These are phyloP conservation scores for Muntiacus muntjak DNA, from an alignment of 2,113 vertebrate species.

Conservation along the genomic window DNA sequence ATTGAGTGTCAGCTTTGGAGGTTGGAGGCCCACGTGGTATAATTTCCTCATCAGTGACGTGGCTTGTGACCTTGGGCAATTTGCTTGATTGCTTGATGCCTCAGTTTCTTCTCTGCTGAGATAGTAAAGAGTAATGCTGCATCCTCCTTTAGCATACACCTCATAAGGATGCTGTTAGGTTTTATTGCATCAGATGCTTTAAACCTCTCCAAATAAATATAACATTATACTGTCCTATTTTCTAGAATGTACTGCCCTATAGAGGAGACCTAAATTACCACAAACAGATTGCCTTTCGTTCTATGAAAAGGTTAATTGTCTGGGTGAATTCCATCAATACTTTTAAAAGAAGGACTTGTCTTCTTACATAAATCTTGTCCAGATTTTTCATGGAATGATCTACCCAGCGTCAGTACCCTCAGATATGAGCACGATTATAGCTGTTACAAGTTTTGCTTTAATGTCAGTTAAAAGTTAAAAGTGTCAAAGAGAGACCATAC, in stretches of 20 bases:
- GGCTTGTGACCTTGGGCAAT: conserved; percentile 30
- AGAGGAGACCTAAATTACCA: background rate
- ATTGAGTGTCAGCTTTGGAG: background rate
- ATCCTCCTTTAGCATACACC: background rate
- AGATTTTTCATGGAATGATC: background rate
- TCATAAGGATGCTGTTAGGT: background rate
- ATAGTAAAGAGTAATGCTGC: background rate
- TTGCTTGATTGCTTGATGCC: background rate
- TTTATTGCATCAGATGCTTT: background rate
- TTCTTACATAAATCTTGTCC: conserved; percentile 20
- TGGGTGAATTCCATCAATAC: background rate
- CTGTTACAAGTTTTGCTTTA: conserved; percentile 10
- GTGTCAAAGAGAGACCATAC: background rate
- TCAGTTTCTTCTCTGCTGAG: background rate
- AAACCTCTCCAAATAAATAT: background rate
- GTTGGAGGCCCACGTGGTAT: background rate
- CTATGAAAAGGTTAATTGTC: background rate
- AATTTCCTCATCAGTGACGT: background rate
- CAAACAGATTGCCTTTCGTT: background rate
- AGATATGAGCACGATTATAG: background rate
- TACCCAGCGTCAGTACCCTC: background rate
- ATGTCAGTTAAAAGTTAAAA: conserved; percentile 48
- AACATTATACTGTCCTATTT: background rate
- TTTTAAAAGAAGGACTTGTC: background rate
- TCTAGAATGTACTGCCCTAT: background rate